Evolutionary conservation across 2,888 invertebrate genomes (phyloP).

Genomic region (Sinohyriopsis cumingii): DNA sequence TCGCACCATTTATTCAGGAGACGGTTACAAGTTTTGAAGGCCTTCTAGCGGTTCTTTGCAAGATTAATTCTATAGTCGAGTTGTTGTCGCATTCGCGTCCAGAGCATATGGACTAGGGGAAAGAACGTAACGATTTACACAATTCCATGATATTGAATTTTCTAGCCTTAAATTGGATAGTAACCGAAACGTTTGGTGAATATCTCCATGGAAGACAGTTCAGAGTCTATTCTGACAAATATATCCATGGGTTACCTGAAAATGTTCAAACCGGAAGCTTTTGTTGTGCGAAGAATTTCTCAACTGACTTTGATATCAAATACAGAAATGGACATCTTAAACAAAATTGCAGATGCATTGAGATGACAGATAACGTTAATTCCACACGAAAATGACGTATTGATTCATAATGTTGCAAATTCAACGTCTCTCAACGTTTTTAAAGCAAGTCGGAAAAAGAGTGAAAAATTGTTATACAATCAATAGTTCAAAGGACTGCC

Average conservation of each 20-base stretch:
- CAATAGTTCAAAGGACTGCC: no score
- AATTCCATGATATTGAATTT: conserved; percentile 31
- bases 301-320: conserved; percentile 26
- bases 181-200: conserved; percentile 24
- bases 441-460: no score
- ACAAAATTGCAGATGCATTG: conserved; percentile 1
- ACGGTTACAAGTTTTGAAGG: no score
- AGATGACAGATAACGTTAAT: conserved; percentile 1
- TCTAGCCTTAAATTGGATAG: conserved; percentile 19
- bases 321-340: conserved; percentile 3
- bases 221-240: conserved; percentile 16
- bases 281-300: background rate
- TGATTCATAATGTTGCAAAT: no score
- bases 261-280: conserved; percentile 20
- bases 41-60: no score
- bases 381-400: no score
- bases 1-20: no score
- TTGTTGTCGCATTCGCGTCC: conserved; percentile 14
- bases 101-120: conserved; percentile 26
- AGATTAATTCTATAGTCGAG: no score
- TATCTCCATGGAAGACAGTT: conserved; percentile 13
- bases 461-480: no score
- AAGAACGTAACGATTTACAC: conserved; percentile 24
- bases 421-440: no score
- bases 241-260: conserved; percentile 15